Evolutionary conservation across 2,113 vertebrate species (phyloP), one percentile per base, ranked within the genome.

Genomic region (Ursus arctos): DNA sequence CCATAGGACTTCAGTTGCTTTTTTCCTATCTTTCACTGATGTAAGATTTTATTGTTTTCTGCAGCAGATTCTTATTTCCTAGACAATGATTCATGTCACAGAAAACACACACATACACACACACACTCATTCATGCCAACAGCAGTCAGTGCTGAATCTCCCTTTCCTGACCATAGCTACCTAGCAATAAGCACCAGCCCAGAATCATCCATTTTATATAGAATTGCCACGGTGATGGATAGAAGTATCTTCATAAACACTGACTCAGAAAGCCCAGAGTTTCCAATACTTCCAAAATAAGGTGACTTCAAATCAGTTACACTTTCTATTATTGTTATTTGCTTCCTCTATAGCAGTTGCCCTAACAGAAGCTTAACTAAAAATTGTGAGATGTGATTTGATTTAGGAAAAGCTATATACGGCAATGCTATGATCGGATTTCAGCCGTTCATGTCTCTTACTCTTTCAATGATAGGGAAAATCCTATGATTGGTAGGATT

Each of bases 371-470:
- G 4, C 1, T 21, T 22, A 95, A 80, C 77, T 49, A 82, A 80
- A 86, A 84, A 51, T 49, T 82, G 51, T 61, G 28, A 93, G 88
- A 77, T 61, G 10, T 72, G 36, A 88, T 80, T 88, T 94, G 43
- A 92, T 72, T 71, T 94, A 87, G 47, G 21, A 63, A 93, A 67
- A 88, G 4, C 22, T 92, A 13, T 7, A 57, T 72, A n/a, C 43
- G 15, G 28, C 21, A 86, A 74, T 31, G 28, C n/a, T 80, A 12
- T 57, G 36, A 89, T 69, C 69, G 4, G 3, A 91, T 40, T 63
- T 84, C 51, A 67, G 12, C 15, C 57, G 49, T 49, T 16, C 47
- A 4, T 21, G 16, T 87, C 15, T 31, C 13, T 72, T 22, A 40
- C 65, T 67, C 51, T 82, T 88, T 84, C 61, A 33, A 16, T 71